Conservation (phyloP, 2,113 vertebrate genomes). For the Theristicus caerulescens region DNA sequence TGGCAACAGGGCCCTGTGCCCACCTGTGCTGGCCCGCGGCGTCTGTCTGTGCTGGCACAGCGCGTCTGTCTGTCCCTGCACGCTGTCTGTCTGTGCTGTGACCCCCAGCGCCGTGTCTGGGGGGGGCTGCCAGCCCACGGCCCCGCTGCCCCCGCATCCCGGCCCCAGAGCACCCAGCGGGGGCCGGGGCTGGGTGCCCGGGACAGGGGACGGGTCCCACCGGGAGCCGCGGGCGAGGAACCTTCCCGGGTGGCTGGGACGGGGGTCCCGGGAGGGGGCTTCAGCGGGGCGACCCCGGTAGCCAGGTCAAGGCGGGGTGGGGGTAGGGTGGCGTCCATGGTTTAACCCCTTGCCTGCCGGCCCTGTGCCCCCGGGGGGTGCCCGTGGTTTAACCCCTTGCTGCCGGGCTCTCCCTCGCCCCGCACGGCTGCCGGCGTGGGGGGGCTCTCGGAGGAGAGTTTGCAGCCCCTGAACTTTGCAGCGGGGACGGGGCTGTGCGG, state of each 20-base stretch:
- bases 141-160: not conserved
- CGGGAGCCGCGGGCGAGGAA: not conserved
- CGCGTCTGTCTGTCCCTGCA: not conserved
- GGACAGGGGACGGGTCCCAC: not conserved
- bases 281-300: not conserved
- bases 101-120: fast-evolving
- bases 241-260: not conserved
- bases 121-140: not conserved
- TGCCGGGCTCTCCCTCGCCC: not conserved
- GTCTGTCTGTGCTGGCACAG: not conserved
- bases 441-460: not conserved
- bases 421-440: not conserved
- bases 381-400: not conserved
- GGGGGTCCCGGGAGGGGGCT: not conserved
- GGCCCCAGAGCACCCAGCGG: fast-evolving
- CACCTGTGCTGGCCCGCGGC: not conserved
- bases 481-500: not conserved
- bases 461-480: not conserved
- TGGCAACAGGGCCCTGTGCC: not conserved
- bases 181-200: not conserved
- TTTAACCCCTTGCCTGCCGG: not conserved
- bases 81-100: not conserved
- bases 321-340: too few relatives aligned
- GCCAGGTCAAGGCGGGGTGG: not conserved
- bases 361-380: not conserved